phyloP scores from a whole-genome alignment of 2,888 invertebrate species.

The Thera obeliscata region DNA sequence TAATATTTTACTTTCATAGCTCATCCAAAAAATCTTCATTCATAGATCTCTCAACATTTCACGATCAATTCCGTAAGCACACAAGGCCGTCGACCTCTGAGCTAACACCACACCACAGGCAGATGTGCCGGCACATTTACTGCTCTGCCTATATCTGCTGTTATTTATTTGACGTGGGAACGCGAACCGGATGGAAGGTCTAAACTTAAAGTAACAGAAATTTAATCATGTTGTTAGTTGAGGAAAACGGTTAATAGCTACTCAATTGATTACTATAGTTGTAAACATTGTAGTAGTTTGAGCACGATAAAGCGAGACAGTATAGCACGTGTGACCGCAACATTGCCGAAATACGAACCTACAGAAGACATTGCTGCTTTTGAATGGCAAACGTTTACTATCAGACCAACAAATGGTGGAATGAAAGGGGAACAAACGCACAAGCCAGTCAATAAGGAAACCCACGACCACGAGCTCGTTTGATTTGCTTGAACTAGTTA shows the following conservation, averaged over 20 bases:
- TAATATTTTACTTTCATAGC: constrained; percentile 3
- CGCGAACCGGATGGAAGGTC: constrained; percentile 31
- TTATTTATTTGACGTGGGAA: constrained; percentile 36
- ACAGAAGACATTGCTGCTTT: no score
- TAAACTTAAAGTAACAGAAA: constrained; percentile 20
- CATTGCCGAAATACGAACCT: no score
- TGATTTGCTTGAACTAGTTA: no score
- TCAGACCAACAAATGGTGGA: no score
- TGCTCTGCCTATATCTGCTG: constrained; percentile 33
- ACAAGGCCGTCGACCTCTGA: constrained; percentile 53
- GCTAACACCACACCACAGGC: constrained; percentile 33
- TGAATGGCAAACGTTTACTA: no score
- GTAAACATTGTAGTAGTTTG: neutral
- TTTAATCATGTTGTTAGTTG: neutral
- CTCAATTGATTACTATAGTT: neutral
- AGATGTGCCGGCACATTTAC: constrained; percentile 44
- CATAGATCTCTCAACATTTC: constrained; percentile 33
- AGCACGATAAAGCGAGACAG: no score
- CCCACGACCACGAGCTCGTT: no score
- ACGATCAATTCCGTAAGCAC: constrained; percentile 50
- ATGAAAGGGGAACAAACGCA: no score
- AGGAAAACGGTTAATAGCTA: neutral
- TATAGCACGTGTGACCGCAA: no score
- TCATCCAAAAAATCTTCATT: constrained; percentile 21
- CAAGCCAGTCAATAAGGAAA: no score